These are phyloP conservation scores for Epinephelus malabaricus DNA, from an alignment of 2,797 vertebrate species.

Conservation along the genomic window DNA sequence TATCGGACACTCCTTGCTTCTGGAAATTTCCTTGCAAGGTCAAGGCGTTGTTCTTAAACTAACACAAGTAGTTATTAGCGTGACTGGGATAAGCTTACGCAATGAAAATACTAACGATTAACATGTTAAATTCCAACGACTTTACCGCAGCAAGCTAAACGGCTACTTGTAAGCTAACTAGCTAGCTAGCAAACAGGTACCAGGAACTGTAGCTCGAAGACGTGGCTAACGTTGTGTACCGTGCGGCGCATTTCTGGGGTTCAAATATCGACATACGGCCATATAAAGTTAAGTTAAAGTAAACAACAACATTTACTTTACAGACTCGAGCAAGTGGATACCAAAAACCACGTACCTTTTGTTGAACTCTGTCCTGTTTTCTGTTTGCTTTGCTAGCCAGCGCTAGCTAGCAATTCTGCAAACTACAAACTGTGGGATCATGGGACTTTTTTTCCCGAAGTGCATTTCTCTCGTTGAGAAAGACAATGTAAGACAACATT, in stretches of 20 bases:
- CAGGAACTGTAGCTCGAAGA: background rate
- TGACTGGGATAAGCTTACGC: fast-evolving
- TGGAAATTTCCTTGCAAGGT: fast-evolving
- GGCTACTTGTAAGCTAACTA: background rate
- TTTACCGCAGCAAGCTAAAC: background rate
- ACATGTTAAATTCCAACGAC: background rate
- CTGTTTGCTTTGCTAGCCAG: background rate
- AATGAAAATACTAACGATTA: background rate
- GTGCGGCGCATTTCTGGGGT: fast-evolving
- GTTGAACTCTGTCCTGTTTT: background rate
- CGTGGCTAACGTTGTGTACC: background rate
- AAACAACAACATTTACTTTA: fast-evolving
- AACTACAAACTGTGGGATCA: slow-evolving; percentile 70
- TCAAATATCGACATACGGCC: background rate
- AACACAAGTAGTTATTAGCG: fast-evolving
- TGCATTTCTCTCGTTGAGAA: background rate
- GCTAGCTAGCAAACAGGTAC: background rate
- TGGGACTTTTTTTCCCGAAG: slow-evolving; percentile 42
- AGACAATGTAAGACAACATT: no score
- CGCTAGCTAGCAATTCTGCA: slow-evolving; percentile 28
- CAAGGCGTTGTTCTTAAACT: no score
- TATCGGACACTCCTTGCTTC: slow-evolving; percentile 19
- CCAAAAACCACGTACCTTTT: slow-evolving; percentile 19
- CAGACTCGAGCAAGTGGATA: fast-evolving
- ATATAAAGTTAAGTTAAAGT: no score